phyloP scores from a whole-genome alignment of 2,113 vertebrate genomes.

The Pygoscelis antarcticus region DNA sequence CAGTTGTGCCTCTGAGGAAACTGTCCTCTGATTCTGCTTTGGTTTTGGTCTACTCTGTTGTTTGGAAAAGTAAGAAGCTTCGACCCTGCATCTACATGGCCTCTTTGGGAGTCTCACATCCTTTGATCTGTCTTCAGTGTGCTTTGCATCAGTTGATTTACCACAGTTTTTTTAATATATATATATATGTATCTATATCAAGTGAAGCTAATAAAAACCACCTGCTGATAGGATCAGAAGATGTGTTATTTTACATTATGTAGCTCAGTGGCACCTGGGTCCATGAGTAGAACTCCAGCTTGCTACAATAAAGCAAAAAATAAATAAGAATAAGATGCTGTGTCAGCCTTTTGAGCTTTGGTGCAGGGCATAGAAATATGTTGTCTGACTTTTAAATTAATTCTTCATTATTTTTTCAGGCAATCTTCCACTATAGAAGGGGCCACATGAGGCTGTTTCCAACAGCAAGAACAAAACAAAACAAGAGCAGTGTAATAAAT shows the following conservation, averaged over 20 bases:
- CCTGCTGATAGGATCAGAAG: not conserved
- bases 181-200: not conserved
- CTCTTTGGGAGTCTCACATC: not conserved
- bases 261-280: not conserved
- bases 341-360: conserved; percentile 1
- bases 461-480: not conserved
- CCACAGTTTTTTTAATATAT: not conserved
- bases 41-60: not conserved
- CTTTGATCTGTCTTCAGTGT: not conserved
- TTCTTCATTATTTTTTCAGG: conserved; percentile 35
- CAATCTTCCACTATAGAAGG: not conserved
- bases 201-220: not conserved
- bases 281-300: not conserved
- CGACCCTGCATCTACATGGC: not conserved
- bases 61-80: not conserved
- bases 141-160: not conserved
- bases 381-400: conserved; percentile 40
- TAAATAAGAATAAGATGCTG: not conserved
- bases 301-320: not conserved
- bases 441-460: not conserved
- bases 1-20: not conserved
- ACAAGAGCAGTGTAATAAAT: not conserved
- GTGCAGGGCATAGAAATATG: not conserved
- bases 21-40: not conserved
- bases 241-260: not conserved